Base-by-base conservation (phyloP, 2,113 vertebrate species). In the Chlorocebus sabaeus region DNA sequence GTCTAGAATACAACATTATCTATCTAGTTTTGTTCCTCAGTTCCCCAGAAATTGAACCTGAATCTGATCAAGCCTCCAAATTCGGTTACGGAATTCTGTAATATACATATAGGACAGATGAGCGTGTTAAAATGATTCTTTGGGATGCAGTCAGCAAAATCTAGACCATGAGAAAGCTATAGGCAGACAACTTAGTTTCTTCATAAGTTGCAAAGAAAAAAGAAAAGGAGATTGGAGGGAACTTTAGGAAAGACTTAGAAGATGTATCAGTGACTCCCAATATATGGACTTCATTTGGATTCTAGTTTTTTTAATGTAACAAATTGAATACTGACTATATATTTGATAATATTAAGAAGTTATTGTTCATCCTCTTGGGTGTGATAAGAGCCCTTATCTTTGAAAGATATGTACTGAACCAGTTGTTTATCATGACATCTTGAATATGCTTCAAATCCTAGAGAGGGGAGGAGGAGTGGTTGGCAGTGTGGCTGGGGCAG, bases 321-420 rank as follows among this genome's bases (percentile, higher is more conserved):
- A 52, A 35, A 80, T n/a, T 89, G 27, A 89, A 45, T 32, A 45
- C 11, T 8, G 8, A 25, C 40, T 59, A 40, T 95, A 48, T 92
- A 72, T 67, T 92, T 95, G 79, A 76, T 68, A 87, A 76, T 90
- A 85, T 43, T 86, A 52, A 93, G 75, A n/a, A 52, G 45, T 68
- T 95, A 35, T 48, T 89, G 6, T 80, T 86, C 35, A 64, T 92
- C 45, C 40, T 95, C 40, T 70, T 95, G 78, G 45, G 22, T 95
- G 61, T 93, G 81, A 25, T 70, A 89, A 67, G 30, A 87, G 27
- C 64, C 38, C 18, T 90, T 96, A 52, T 85, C 57, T 93, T 93
- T 81, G 75, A 85, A 92, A 97, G 48, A 73, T 83, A 32, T 17
- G 6, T 67, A 59, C 55, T 81, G 52, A 90, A 64, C 9, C 93